phyloP scores from a whole-genome alignment of 2,888 invertebrate species.

The Aleiodes leptofemur region DNA sequence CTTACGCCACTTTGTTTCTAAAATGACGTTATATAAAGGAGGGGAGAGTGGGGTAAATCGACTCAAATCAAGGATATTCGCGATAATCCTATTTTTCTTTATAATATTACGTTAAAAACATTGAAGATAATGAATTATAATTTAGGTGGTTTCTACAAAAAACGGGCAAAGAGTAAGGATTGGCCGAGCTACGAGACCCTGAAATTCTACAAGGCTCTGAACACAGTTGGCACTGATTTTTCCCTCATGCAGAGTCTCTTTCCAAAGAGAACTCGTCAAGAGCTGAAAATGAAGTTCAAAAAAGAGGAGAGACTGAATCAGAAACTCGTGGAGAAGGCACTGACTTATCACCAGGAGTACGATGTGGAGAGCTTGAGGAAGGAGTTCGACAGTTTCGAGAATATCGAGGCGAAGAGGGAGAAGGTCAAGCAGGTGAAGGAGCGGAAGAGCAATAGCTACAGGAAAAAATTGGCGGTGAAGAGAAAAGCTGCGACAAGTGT shows the following conservation, averaged over 20 bases:
- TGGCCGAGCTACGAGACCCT: conserved; percentile 89
- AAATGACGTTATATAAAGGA: too few species aligned
- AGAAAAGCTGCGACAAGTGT: conserved; percentile 56
- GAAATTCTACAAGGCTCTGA: conserved; percentile 93
- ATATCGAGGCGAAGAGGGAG: conserved; percentile 57
- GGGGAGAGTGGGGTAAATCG: too few species aligned
- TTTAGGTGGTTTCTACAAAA: conserved; percentile 80
- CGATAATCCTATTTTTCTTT: too few species aligned
- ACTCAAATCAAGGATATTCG: too few species aligned
- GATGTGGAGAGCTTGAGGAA: conserved; percentile 80
- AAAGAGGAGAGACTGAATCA: conserved; percentile 89
- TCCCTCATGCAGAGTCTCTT: conserved; percentile 90
- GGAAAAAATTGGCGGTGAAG: conserved; percentile 25
- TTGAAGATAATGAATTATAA: too few species aligned
- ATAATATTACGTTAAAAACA: conserved; percentile 64
- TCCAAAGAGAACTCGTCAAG: conserved; percentile 85
- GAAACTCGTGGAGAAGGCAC: conserved; percentile 85
- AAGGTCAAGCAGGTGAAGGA: conserved; percentile 43
- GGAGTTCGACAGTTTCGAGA: conserved; percentile 75
- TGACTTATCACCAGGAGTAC: conserved; percentile 83
- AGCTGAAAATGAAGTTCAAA: conserved; percentile 94
- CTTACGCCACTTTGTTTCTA: too few species aligned
- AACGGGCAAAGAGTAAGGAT: conserved; percentile 82
- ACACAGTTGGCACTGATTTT: conserved; percentile 95
- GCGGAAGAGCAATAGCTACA: background rate